Conservation (phyloP, 2,888 invertebrate species). For the Spilarctia lutea region DNA sequence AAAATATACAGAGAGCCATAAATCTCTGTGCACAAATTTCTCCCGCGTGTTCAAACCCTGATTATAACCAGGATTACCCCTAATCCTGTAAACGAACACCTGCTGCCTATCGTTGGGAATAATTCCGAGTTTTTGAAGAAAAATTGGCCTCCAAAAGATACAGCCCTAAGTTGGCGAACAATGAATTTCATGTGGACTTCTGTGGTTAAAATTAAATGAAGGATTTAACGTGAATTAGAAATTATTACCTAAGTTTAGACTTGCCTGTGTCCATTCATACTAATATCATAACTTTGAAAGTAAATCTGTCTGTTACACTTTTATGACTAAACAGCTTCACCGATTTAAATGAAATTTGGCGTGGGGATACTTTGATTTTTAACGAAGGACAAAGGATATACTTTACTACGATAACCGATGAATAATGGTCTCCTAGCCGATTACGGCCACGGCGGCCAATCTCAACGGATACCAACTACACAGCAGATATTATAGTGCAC, state of each 20-base stretch:
- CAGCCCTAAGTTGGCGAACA: neutral
- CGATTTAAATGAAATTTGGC: too few species aligned
- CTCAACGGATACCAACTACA: too few species aligned
- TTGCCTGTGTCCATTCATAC: too few species aligned
- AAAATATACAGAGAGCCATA: constrained; percentile 20
- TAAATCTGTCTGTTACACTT: too few species aligned
- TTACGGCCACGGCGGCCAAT: too few species aligned
- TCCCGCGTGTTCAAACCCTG: constrained; percentile 18
- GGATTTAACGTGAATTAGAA: neutral
- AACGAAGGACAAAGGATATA: too few species aligned
- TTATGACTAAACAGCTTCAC: too few species aligned
- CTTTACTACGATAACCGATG: too few species aligned
- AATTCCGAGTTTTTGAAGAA: constrained; percentile 7
- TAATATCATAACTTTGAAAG: too few species aligned
- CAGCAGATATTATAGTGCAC: too few species aligned
- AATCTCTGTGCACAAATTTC: constrained; percentile 27
- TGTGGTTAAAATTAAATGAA: neutral
- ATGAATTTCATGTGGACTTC: neutral
- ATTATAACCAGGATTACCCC: constrained; percentile 28
- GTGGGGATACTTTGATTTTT: too few species aligned
- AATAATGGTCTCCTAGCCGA: too few species aligned
- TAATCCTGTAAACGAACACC: constrained; percentile 33
- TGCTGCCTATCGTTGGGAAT: constrained; percentile 24
- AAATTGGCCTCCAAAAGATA: constrained; percentile 20
- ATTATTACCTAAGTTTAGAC: neutral